Evolutionary conservation across 2,888 invertebrate species (phyloP), one percentile per base, ranked within the genome.

Genomic region (Apomyelois bistriatella): DNA sequence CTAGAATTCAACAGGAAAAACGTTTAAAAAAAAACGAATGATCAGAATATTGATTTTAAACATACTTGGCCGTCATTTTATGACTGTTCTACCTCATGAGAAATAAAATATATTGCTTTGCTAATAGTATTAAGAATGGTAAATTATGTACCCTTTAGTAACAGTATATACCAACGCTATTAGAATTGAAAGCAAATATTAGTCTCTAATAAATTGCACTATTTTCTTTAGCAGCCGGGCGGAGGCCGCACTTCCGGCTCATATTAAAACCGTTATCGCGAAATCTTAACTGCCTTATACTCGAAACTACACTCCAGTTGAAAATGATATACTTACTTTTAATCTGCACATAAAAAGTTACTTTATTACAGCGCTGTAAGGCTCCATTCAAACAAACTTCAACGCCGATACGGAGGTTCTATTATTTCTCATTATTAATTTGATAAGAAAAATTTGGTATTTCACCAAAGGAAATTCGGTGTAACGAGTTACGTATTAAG

Each of bases 181-280:
- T 15, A 40, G 22, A 15, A 50, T 30, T 16, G 49, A 49, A 49
- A 38, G 40, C 38, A 40, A 57, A 49, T 52, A 36, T 58, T 58
- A 62, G 52, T 71, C 62, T 55, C 65, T 72, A 79, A 82, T 77
- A 82, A 80, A 83, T 82, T 76, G 76, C 74, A 72, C 74, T 74
- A 79, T 83, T 82, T 85, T 80, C 77, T 67, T 75, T 70, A 74
- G 72, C 70, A 63, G 70, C 66, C 70, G 65, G 67, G 74, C 65
- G 72, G 70, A 56, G 74, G 70, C 79, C 74, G 66, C 70, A 72
- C 79, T 89, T 88, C 89, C 89, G 89, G 80, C 87, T 88, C 85
- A 81, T 89, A 90, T 89, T 88, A 89, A 88, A 85, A 81, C 77
- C 64, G 76, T 83, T 89, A 90, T 90, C 89, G 85, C 61, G 59